Evolutionary conservation across 2,888 invertebrate genomes (phyloP).

Genomic region (Vesta saturnalis): DNA sequence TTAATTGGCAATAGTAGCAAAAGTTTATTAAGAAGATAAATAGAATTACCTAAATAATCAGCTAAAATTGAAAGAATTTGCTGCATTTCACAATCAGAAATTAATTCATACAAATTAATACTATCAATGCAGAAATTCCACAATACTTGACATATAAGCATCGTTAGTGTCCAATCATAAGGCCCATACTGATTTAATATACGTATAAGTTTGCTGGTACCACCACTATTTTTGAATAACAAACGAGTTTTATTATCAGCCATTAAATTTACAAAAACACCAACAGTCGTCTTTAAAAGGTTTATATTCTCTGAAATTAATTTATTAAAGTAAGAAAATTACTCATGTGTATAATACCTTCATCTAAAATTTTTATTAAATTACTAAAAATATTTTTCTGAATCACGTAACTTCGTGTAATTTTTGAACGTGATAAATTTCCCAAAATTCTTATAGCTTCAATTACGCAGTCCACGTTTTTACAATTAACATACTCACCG

Average conservation of each 20-base stretch:
- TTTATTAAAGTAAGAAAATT: background rate
- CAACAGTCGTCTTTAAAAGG: slow-evolving; percentile 80
- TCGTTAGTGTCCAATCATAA: slow-evolving; percentile 75
- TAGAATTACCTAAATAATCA: slow-evolving; percentile 66
- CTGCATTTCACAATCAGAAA: slow-evolving; percentile 65
- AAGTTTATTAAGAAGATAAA: too few species aligned
- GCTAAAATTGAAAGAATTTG: slow-evolving; percentile 65
- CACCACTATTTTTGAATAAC: slow-evolving; percentile 65
- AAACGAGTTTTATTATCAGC: slow-evolving; percentile 67
- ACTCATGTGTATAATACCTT: slow-evolving; percentile 60
- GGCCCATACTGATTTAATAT: slow-evolving; percentile 69
- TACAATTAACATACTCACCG: slow-evolving; percentile 60
- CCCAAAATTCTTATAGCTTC: slow-evolving; percentile 86
- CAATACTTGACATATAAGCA: slow-evolving; percentile 78
- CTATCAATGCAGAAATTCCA: slow-evolving; percentile 76
- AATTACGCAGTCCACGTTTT: slow-evolving; percentile 65
- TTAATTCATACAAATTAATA: slow-evolving; percentile 62
- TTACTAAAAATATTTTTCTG: slow-evolving; percentile 71
- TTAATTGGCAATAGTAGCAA: too few species aligned
- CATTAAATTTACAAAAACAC: slow-evolving; percentile 84
- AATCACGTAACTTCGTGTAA: slow-evolving; percentile 72
- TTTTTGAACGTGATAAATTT: slow-evolving; percentile 79
- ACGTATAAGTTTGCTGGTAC: slow-evolving; percentile 65
- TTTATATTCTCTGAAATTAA: slow-evolving; percentile 67
- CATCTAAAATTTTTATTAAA: slow-evolving; percentile 69